A percentile compares a stretch with the other conserved stretches of the same genome.
Evolutionary conservation across 2,797 vertebrate genomes (phyloP).

Genomic region (Cuculus canorus): DNA sequence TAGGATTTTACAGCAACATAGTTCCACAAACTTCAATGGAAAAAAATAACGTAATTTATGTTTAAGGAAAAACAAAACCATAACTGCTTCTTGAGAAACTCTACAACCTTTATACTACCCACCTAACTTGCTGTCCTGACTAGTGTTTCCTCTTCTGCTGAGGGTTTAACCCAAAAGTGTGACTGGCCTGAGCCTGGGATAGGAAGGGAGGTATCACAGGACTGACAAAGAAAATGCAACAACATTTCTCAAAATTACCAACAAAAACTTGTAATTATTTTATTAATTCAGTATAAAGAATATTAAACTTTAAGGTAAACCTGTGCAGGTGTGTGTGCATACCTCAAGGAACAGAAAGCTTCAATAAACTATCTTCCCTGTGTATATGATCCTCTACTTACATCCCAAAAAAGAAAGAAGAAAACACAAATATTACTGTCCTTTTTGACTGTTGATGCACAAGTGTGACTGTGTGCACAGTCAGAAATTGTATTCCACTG

Average conservation of each 20-base stretch:
- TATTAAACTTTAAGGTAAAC: not conserved
- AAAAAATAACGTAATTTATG: not conserved
- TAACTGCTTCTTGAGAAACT: not conserved
- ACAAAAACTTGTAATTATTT: not conserved
- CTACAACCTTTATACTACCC: not conserved
- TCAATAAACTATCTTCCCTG: not conserved
- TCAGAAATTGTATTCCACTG: not conserved
- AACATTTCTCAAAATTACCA: not conserved
- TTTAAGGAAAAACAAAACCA: not conserved
- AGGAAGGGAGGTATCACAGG: not conserved
- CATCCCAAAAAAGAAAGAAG: not conserved
- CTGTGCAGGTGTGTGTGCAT: not conserved
- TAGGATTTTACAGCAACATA: not conserved
- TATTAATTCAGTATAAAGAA: not conserved
- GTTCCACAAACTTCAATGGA: not conserved
- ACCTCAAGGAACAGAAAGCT: not conserved
- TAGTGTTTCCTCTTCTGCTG: not conserved
- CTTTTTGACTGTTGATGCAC: not conserved
- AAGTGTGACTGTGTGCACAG: rapidly evolving
- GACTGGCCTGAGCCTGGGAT: not conserved
- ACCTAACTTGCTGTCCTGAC: not conserved
- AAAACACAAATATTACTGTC: not conserved
- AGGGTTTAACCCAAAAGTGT: not conserved
- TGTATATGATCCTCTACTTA: not conserved
- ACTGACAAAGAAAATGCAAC: not conserved